These are phyloP conservation scores for Limosa lapponica DNA, from an alignment of 2,797 vertebrate species.

Conservation along the genomic window DNA sequence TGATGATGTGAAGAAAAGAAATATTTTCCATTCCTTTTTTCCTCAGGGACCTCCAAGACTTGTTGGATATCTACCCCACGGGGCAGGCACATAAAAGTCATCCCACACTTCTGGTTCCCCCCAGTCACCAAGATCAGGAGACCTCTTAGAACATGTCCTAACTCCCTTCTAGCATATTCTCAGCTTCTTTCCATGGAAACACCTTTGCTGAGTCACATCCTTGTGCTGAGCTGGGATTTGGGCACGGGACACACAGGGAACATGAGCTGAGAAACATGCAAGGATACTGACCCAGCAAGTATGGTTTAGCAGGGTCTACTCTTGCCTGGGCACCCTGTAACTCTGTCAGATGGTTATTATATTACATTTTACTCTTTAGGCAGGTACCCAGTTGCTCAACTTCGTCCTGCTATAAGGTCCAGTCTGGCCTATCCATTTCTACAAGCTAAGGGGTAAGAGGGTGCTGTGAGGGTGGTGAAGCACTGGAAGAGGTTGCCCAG, in stretches of 20 bases:
- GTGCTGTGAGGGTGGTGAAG: no score
- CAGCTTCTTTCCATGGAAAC: neutral
- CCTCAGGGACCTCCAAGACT: neutral
- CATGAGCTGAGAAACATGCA: neutral
- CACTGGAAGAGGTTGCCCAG: no score
- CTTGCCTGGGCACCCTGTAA: neutral
- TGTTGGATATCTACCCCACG: neutral
- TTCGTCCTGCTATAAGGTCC: neutral
- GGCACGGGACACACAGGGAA: neutral
- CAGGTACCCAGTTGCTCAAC: neutral
- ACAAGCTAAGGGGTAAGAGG: neutral
- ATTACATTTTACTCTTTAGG: neutral
- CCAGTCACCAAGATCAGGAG: neutral
- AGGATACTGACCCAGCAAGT: neutral
- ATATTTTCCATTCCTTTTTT: neutral
- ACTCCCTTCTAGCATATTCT: neutral
- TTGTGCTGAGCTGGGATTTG: neutral
- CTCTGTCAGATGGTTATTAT: neutral
- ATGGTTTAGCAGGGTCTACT: neutral
- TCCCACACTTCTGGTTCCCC: neutral
- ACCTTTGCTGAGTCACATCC: slow-evolving; percentile 11
- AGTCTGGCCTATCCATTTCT: neutral
- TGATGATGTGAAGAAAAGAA: neutral
- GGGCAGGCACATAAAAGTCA: neutral
- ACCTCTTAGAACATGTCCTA: neutral